phyloP scores from a whole-genome alignment of 1,140 invertebrate species.

The Monomorium pharaonis region DNA sequence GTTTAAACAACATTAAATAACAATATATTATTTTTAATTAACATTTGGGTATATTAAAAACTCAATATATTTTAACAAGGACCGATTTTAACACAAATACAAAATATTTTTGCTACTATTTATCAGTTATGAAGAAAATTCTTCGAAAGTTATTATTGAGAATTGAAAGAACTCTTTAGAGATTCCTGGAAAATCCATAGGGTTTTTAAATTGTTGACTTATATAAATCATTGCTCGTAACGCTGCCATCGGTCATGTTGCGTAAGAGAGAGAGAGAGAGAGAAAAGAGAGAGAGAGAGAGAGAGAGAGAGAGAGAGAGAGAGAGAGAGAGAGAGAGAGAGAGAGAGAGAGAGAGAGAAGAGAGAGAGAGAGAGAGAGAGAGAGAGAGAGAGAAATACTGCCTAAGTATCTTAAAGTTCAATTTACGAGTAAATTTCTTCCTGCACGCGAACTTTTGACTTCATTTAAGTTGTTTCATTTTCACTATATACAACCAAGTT shows the following conservation, averaged over 20 bases:
- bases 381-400: too few species aligned
- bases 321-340: too few species aligned
- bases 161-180: neutral
- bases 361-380: too few species aligned
- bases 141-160: neutral
- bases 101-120: neutral
- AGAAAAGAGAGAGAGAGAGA: too few species aligned
- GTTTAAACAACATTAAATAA: too few species aligned
- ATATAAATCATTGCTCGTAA: conserved; percentile 20
- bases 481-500: conserved; percentile 44
- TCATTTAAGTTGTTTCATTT: conserved; percentile 55
- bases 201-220: conserved; percentile 5
- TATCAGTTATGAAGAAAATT: neutral
- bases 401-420: conserved; percentile 45
- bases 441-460: conserved; percentile 44
- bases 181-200: conserved; percentile 11
- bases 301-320: too few species aligned
- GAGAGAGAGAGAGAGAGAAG: too few species aligned
- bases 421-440: conserved; percentile 48
- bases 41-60: too few species aligned
- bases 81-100: too few species aligned
- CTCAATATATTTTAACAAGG: too few species aligned
- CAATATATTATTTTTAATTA: too few species aligned
- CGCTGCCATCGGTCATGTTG: neutral
- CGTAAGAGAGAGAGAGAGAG: too few species aligned